Evolutionary conservation across 2,888 invertebrate genomes (phyloP).

Genomic region (Beris morrisii): DNA sequence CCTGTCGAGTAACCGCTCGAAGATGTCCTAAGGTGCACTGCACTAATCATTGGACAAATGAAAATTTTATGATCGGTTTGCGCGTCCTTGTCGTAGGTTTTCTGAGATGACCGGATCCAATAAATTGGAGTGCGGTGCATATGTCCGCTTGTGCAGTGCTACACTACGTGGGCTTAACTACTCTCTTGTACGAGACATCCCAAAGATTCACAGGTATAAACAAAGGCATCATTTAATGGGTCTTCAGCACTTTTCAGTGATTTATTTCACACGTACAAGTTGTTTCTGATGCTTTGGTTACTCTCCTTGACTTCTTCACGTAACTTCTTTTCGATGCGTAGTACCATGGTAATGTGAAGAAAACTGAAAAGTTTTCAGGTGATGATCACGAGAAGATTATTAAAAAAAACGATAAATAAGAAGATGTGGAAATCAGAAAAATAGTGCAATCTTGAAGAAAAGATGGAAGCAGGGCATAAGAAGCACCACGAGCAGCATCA

Average conservation of each 20-base stretch:
- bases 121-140: conserved; percentile 28
- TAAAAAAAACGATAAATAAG: conserved; percentile 11
- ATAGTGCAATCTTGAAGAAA: conserved; percentile 18
- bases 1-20: no score
- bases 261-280: conserved; percentile 38
- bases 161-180: not conserved
- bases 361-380: conserved; percentile 27
- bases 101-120: conserved; percentile 27
- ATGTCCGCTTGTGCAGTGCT: conserved; percentile 2
- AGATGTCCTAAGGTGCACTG: not conserved
- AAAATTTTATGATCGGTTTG: conserved; percentile 24
- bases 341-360: not conserved
- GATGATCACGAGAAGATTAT: conserved; percentile 30
- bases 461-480: not conserved
- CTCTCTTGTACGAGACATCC: not conserved
- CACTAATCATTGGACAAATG: conserved; percentile 26
- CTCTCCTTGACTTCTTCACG: conserved; percentile 8
- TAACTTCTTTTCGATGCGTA: not conserved
- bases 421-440: conserved; percentile 21
- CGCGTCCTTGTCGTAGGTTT: conserved; percentile 13
- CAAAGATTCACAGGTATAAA: conserved; percentile 22
- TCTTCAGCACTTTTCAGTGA: conserved; percentile 38
- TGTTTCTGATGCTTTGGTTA: conserved; percentile 19
- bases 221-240: conserved; percentile 34
- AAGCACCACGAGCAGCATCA: conserved; percentile 3